Percentiles rank a stretch among this genome's conserved stretches.
phyloP scores from a whole-genome alignment of 2,888 invertebrate species.

The Yponomeuta cagnagella region DNA sequence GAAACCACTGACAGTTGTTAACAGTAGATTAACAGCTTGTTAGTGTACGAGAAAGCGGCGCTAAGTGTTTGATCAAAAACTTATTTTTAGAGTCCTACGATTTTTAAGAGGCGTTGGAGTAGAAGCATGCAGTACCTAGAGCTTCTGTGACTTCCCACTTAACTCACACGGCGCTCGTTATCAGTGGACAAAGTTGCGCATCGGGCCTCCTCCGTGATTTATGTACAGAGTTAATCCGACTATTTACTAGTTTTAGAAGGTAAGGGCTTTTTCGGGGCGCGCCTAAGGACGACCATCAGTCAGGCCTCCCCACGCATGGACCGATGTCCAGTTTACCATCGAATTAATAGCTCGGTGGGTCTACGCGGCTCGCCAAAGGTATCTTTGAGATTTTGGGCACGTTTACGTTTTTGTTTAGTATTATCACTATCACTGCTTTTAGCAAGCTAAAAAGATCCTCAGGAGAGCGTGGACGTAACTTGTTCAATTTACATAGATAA shows the following conservation, averaged over 20 bases:
- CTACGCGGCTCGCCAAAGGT: neutral
- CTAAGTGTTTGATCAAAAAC: no score
- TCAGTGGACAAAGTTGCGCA: conserved; percentile 9
- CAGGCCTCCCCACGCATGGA: conserved; percentile 26
- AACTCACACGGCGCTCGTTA: neutral
- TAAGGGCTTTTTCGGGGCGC: conserved; percentile 60
- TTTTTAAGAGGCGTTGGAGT: no score
- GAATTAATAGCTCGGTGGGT: no score
- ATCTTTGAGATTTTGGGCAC: neutral
- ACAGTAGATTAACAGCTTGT: no score
- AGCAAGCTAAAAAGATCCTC: no score
- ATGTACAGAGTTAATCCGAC: conserved; percentile 66
- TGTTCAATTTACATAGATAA: no score
- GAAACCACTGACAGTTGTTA: no score
- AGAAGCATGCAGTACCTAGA: neutral
- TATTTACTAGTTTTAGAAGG: conserved; percentile 73
- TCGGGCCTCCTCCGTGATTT: conserved; percentile 40
- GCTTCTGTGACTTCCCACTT: neutral
- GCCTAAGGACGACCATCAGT: conserved; percentile 63
- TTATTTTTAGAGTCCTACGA: no score
- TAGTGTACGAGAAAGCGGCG: no score
- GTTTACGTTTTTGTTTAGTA: no score
- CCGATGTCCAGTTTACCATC: conserved; percentile 2
- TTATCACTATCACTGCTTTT: no score
- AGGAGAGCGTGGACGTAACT: no score